Evolutionary conservation across 2,888 invertebrate genomes (phyloP).

Genomic region (Agelastica alni): DNA sequence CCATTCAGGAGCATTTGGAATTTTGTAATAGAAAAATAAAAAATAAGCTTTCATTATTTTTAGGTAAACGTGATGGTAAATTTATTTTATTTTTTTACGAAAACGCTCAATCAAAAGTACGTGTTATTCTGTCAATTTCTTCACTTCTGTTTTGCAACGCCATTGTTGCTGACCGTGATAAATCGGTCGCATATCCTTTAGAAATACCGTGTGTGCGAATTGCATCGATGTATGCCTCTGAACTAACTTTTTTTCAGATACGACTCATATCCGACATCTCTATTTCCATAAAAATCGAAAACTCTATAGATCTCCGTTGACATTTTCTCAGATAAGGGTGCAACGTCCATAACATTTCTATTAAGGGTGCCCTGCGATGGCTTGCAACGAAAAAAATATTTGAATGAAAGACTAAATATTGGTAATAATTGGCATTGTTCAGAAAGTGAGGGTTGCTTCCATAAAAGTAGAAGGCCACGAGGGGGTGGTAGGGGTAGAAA

Average conservation of each 20-base stretch:
- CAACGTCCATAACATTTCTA: conserved; percentile 32
- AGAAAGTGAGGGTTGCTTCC: conserved; percentile 48
- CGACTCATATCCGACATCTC: conserved; percentile 15
- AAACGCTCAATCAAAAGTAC: background rate
- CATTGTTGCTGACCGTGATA: conserved; percentile 14
- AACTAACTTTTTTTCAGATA: conserved; percentile 18
- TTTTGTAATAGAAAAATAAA: too few species aligned
- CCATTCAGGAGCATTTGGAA: too few species aligned
- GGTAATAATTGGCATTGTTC: conserved; percentile 48
- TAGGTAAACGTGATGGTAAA: too few species aligned
- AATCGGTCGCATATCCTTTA: conserved; percentile 8
- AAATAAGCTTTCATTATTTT: too few species aligned
- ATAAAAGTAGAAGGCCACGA: conserved; percentile 44
- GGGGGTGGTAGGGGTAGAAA: conserved; percentile 51
- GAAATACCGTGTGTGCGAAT: conserved; percentile 16
- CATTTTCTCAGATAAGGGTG: conserved; percentile 26
- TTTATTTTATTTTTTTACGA: too few species aligned
- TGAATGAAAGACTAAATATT: conserved; percentile 43
- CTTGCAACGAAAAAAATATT: conserved; percentile 31
- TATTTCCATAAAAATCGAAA: conserved; percentile 23
- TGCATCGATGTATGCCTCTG: conserved; percentile 9
- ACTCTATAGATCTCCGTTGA: conserved; percentile 18
- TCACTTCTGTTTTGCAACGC: conserved; percentile 9
- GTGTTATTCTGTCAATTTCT: background rate
- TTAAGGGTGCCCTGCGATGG: conserved; percentile 24